Evolutionary conservation across 1,140 invertebrate species (phyloP), one percentile per base, ranked within the genome.

Genomic region (Triops longicaudatus): DNA sequence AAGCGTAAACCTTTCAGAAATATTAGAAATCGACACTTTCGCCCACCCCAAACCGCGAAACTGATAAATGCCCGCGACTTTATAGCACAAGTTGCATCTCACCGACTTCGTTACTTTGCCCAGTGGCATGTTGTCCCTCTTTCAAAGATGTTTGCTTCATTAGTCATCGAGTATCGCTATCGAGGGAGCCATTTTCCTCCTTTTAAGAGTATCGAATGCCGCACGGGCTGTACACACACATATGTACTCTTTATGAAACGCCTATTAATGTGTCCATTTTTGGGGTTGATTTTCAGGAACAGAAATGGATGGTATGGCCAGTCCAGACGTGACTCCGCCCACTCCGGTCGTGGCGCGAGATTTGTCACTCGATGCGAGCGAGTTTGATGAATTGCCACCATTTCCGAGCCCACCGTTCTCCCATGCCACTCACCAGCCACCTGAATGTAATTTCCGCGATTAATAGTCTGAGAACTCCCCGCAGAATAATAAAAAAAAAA

Each of bases 331-430:
- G 50, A 22, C 50, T 63, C 50, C 50, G 50, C 50, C 50, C 22
- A 6, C 22, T 10, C 50, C 50, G 17, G 14, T 63, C 17, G 6
- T 17, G 14, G 50, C n/a, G 50, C 17, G 50, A 17, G 50, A 63
- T 63, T 63, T 63, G 50, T 63, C 50, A 14, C 50, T 22, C 50
- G 50, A 63, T 17, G 4, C 22, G 0, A n/a, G 10, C 14, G 50
- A 63, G 14, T 63, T 63, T 63, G 50, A 63, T 63, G 50, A 63
- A 63, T 63, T 63, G 22, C 50, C 50, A n/a, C 50, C 50, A 63
- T 63, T 63, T n/a, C 50, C 50, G 0, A 1, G 14, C 14, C 17
- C 50, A 6, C 50, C 50, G n/a, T 63, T 12, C 22, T 22, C 22
- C 50, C 50, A 9, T 63, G 22, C 50, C 17, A 22, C 50, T 63